phyloP scores from a whole-genome alignment of 2,113 vertebrate genomes.

The Chionomys nivalis region DNA sequence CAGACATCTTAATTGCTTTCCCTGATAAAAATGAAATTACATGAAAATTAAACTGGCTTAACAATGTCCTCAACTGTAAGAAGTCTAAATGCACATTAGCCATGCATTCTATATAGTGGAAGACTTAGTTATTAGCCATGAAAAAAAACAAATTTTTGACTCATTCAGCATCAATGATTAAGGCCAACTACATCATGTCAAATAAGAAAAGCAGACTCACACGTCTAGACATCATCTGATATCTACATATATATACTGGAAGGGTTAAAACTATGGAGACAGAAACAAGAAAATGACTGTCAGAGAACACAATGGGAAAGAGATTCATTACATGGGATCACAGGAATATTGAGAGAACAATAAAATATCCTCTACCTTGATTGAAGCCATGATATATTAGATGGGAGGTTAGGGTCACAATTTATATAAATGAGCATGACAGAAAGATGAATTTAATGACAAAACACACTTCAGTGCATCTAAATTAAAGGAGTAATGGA shows the following conservation, averaged over 20 bases:
- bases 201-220: not conserved
- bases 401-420: not conserved
- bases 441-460: not conserved
- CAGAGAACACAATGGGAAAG: not conserved
- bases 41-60: not conserved
- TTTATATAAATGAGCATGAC: not conserved
- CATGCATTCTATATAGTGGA: not conserved
- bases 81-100: not conserved
- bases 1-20: not conserved
- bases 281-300: accelerated
- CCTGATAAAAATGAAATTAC: not conserved
- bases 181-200: not conserved
- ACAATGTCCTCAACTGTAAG: not conserved
- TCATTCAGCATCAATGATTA: not conserved
- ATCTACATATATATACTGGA: not conserved
- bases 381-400: not conserved
- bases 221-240: not conserved
- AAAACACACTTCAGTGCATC: not conserved
- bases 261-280: not conserved
- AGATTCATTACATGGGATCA: not conserved
- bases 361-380: not conserved
- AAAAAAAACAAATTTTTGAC: not conserved
- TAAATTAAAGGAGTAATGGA: not conserved
- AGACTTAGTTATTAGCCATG: not conserved
- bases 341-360: not conserved